A percentile compares a stretch with the other conserved stretches of the same genome.
Conservation (phyloP, 2,888 invertebrate species). For the Cyrtodaria siliqua region DNA sequence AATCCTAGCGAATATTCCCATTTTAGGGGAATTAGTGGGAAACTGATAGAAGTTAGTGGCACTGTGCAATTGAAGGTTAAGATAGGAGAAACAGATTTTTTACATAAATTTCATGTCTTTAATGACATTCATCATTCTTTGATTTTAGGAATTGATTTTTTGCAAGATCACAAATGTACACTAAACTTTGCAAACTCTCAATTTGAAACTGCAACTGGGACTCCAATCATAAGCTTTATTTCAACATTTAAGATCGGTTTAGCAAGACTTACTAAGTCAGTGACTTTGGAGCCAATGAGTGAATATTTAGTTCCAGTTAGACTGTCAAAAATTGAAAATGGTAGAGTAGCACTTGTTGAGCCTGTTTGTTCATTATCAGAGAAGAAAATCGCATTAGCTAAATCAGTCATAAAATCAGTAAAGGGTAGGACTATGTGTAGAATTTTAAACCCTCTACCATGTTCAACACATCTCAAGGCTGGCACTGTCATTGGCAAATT, state of each 20-base stretch:
- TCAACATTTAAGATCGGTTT: slow-evolving; percentile 10
- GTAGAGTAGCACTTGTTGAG: slow-evolving; percentile 16
- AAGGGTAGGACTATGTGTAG: slow-evolving; percentile 23
- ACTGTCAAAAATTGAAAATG: slow-evolving; percentile 20
- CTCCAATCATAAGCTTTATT: slow-evolving; percentile 2
- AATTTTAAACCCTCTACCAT: slow-evolving; percentile 31
- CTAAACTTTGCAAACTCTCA: slow-evolving; percentile 12
- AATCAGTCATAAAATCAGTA: slow-evolving; percentile 6
- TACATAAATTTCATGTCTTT: slow-evolving; percentile 35
- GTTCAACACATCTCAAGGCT: slow-evolving; percentile 18
- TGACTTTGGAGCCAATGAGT: slow-evolving; percentile 15
- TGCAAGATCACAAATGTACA: slow-evolving; percentile 29
- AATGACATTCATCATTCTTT: slow-evolving; percentile 36
- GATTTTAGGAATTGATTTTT: slow-evolving; percentile 32
- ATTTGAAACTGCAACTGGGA: slow-evolving; percentile 10
- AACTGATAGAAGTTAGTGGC: slow-evolving; percentile 17
- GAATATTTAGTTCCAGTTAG: slow-evolving; percentile 28
- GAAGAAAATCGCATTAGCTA: slow-evolving; percentile 30
- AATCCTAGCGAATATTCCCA: background rate
- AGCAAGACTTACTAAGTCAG: slow-evolving; percentile 9
- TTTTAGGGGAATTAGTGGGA: slow-evolving; percentile 31
- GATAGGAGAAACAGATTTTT: slow-evolving; percentile 13
- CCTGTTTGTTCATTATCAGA: slow-evolving; percentile 3
- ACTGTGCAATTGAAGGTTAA: slow-evolving; percentile 4
- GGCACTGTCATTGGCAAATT: slow-evolving; percentile 34